Evolutionary conservation across 1,140 invertebrate genomes (phyloP), one percentile per base, ranked within the genome.

Genomic region (Hycleus cichorii): DNA sequence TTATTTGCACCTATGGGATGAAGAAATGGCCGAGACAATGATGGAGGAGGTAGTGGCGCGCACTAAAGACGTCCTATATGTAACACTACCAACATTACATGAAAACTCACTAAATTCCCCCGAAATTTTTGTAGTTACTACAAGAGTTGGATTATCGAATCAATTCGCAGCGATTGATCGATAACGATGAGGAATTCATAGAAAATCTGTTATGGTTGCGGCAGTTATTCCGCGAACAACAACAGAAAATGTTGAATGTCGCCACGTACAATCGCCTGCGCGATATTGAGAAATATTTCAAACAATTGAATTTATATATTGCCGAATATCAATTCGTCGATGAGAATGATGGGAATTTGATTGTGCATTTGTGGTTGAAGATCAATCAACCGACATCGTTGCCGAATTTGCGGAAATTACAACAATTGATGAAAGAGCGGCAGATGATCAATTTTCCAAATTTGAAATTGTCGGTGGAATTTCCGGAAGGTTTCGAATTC

Each of bases 1-100:
- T 1, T 86, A 83, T 57, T 69, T 85, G 4, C 83, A 80, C 63
- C 69, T 83, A 6, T 84, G 83, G 83, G 73, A 77, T 26, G 62
- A 77, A 48, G 71, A 77, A 40, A 72, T 80, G 3, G 70, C 78
- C 2, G 56, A 70, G 4, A 72, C 75, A 9, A 74, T 72, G 1
- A 77, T 81, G 50, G 66, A 75, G 12, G 67, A 73, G 18, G 65
- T 63, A 10, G 66, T 72, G 0, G 63, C 64, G 4, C 60, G 76
- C n/a, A 75, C 77, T 10, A 49, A 64, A 48, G 76, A 78, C 57
- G 72, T 77, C 3, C 54, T 78, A 5, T 68, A 72, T 32, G 76
- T 78, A 32, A 32, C 4, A 32, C 32, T 32, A 32, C 32, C 32
- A 32, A 32, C 2, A 39, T 39, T 49, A 26, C 9, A 47, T 38